phyloP scores from a whole-genome alignment of 2,113 vertebrate genomes.

The Grallaria varia region DNA sequence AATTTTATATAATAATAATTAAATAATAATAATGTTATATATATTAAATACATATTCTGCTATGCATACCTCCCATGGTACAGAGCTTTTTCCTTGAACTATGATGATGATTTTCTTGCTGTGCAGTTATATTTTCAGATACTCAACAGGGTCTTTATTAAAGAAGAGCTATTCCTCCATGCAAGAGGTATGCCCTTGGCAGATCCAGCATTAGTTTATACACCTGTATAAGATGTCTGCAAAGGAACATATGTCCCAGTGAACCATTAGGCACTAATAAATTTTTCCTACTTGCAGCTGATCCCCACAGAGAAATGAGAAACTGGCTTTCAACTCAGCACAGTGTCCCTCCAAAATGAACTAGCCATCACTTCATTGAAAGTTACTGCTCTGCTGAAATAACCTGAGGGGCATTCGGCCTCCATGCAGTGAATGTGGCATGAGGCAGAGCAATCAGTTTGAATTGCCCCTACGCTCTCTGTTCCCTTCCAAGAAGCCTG shows the following conservation, averaged over 20 bases:
- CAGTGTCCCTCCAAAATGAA: not conserved
- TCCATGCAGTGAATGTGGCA: not conserved
- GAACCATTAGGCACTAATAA: not conserved
- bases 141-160: not conserved
- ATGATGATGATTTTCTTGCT: not conserved
- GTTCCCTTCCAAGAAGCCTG: not conserved
- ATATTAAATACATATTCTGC: not conserved
- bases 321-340: not conserved
- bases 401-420: not conserved
- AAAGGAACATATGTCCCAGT: not conserved
- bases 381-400: not conserved
- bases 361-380: not conserved
- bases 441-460: not conserved
- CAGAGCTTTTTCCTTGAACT: not conserved
- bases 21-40: too few species aligned
- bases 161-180: not conserved
- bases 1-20: too few species aligned
- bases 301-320: not conserved
- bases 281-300: not conserved
- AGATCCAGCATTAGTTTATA: not conserved
- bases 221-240: not conserved
- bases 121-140: not conserved
- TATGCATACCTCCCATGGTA: not conserved
- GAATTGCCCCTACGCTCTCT: not conserved
- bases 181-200: not conserved